These are phyloP conservation scores for Stenopsyche tienmushanensis DNA, from an alignment of 1,140 invertebrate genomes.

Conservation along the genomic window DNA sequence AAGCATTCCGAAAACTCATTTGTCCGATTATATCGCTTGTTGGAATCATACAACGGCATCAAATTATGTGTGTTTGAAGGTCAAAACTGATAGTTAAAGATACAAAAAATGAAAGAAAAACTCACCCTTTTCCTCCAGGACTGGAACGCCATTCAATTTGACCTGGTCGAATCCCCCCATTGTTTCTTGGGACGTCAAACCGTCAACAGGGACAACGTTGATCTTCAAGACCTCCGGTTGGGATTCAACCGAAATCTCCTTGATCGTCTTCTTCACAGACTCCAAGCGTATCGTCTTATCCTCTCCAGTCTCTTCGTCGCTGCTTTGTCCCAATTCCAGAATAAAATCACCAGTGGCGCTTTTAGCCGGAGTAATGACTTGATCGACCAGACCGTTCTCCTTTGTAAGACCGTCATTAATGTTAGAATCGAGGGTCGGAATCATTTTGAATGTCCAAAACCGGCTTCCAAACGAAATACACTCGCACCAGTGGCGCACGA, in stretches of 20 bases:
- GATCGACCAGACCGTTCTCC: not conserved
- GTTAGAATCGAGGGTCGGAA: not conserved
- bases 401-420: not conserved
- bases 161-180: slow-evolving; percentile 11
- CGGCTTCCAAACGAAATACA: not conserved
- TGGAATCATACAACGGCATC: too few relatives aligned
- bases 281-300: too few relatives aligned
- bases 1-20: too few relatives aligned
- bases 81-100: too few relatives aligned
- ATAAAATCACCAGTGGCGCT: slow-evolving; percentile 8
- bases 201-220: not conserved
- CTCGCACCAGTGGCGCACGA: too few relatives aligned
- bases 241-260: not conserved
- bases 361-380: not conserved
- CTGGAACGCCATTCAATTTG: not conserved
- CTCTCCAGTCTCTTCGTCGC: slow-evolving; percentile 10
- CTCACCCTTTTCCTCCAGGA: not conserved
- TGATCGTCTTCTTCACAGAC: not conserved
- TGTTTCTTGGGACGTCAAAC: not conserved
- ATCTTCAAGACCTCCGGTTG: not conserved
- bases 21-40: too few relatives aligned
- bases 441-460: not conserved
- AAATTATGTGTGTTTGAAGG: too few relatives aligned
- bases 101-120: too few relatives aligned
- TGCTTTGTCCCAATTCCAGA: slow-evolving; percentile 5